These are phyloP conservation scores for Diarsia mendica DNA, from an alignment of 2,888 invertebrate species.

Conservation along the genomic window DNA sequence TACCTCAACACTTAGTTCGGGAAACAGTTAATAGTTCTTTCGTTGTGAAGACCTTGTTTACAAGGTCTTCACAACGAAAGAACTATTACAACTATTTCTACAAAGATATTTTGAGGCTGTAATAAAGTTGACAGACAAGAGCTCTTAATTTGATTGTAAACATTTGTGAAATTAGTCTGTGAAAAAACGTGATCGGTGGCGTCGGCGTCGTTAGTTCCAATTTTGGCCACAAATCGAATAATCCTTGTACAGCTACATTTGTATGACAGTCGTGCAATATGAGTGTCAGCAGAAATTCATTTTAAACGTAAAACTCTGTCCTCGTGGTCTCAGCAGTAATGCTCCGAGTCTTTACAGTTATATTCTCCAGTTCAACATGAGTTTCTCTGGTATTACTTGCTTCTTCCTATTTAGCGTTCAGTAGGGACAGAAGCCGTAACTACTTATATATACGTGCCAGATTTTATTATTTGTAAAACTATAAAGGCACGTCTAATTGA, in stretches of 20 bases:
- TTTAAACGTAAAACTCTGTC: slow-evolving; percentile 11
- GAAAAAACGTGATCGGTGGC: neutral
- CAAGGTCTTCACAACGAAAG: too few relatives aligned
- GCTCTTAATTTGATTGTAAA: neutral
- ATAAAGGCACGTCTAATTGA: neutral
- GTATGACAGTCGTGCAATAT: neutral
- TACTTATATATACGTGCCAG: neutral
- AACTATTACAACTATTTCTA: neutral
- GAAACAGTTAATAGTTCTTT: too few relatives aligned
- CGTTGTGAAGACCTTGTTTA: too few relatives aligned
- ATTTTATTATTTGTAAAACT: neutral
- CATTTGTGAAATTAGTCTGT: neutral
- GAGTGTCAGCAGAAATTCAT: neutral
- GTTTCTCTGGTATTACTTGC: neutral
- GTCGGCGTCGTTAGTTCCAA: neutral
- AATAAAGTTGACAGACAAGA: neutral
- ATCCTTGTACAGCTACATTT: neutral
- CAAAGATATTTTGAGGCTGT: neutral
- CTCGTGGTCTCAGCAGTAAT: neutral
- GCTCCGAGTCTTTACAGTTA: neutral
- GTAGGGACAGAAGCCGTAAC: neutral
- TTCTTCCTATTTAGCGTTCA: neutral
- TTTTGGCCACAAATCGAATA: neutral
- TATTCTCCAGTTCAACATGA: slow-evolving; percentile 2
- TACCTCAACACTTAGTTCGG: neutral